Evolutionary conservation across 2,797 vertebrate species (phyloP).

Genomic region (Xiphophorus birchmanni): DNA sequence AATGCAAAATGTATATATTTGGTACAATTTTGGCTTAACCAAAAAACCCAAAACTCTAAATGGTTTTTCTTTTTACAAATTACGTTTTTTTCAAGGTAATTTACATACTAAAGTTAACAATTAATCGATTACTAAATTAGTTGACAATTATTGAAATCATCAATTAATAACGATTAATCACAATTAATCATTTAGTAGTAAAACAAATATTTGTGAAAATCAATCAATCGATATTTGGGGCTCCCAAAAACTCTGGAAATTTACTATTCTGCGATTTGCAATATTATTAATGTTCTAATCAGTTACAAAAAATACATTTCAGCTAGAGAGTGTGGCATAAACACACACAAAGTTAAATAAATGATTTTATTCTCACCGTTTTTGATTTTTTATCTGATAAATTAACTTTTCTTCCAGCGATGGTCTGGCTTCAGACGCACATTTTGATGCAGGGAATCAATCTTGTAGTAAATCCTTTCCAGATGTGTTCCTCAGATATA

Average conservation of each 20-base stretch:
- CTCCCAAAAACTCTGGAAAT: not conserved
- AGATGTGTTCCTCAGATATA: constrained; percentile 5
- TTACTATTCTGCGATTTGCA: not conserved
- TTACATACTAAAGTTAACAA: too few species aligned
- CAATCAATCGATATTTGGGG: too few species aligned
- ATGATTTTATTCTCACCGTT: constrained; percentile 44
- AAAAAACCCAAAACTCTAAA: too few species aligned
- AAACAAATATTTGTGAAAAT: too few species aligned
- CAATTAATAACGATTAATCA: too few species aligned
- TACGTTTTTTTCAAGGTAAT: too few species aligned
- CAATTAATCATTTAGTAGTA: too few species aligned
- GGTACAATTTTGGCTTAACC: too few species aligned
- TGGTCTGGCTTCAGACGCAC: constrained; percentile 8
- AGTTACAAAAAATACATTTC: not conserved
- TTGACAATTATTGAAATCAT: too few species aligned
- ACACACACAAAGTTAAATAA: not conserved
- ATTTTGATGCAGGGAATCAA: not conserved
- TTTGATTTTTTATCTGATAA: constrained; percentile 23
- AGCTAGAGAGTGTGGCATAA: constrained; percentile 7
- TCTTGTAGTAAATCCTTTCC: not conserved
- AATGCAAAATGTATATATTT: too few species aligned
- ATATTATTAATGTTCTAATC: not conserved
- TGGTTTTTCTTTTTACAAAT: too few species aligned
- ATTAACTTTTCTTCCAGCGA: constrained; percentile 2
- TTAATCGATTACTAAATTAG: too few species aligned